These are phyloP conservation scores for Sebastes diploproa DNA, from an alignment of 2,797 vertebrate genomes.

Conservation along the genomic window DNA sequence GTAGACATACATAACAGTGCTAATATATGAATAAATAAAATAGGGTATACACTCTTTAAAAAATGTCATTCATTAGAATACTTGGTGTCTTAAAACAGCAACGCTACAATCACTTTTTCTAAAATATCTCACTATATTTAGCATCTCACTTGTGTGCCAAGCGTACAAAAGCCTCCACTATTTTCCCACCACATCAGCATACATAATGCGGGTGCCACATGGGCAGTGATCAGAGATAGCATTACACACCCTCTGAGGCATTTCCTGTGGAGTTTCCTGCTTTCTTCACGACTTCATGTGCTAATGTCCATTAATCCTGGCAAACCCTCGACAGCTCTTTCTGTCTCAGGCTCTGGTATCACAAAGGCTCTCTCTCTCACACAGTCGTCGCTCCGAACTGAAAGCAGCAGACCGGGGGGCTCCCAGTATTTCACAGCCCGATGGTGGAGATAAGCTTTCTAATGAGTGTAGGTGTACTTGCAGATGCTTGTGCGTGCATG, in stretches of 20 bases:
- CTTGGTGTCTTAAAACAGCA: not conserved
- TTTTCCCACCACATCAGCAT: constrained; percentile 64
- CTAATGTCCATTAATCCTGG: constrained; percentile 76
- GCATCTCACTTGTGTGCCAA: not conserved
- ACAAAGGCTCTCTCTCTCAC: constrained; percentile 62
- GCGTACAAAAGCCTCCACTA: constrained; percentile 27
- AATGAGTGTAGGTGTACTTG: constrained; percentile 30
- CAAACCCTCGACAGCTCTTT: constrained; percentile 55
- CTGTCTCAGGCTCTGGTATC: constrained; percentile 59
- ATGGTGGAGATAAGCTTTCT: constrained; percentile 71
- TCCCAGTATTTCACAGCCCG: constrained; percentile 55
- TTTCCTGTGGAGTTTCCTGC: constrained; percentile 80
- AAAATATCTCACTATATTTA: constrained; percentile 11
- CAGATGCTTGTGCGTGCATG: constrained; percentile 34
- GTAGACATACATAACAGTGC: not conserved
- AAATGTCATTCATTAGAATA: not conserved
- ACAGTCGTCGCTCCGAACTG: constrained; percentile 17
- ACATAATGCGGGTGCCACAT: constrained; percentile 56
- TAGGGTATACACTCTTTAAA: not conserved
- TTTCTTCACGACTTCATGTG: constrained; percentile 68
- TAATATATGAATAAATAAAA: not conserved
- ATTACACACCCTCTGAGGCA: constrained; percentile 82
- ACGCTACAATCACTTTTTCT: not conserved
- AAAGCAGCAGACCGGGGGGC: constrained; percentile 33
- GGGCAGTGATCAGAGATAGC: constrained; percentile 74